phyloP scores from a whole-genome alignment of 2,113 vertebrate genomes.

The Pygathrix nemaeus region DNA sequence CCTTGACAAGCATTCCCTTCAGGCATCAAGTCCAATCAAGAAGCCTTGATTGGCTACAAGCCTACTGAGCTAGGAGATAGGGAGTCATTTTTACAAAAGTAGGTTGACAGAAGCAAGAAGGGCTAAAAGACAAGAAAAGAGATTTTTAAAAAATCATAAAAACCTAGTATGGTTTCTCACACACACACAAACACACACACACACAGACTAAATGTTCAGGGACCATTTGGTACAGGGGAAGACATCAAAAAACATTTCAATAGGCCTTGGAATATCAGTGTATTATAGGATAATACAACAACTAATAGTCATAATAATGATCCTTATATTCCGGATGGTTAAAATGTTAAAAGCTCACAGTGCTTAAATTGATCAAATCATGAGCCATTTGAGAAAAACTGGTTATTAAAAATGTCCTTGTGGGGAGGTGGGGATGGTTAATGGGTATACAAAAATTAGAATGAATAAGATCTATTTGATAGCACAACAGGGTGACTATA shows the following conservation, averaged over 20 bases:
- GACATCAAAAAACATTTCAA: constrained; percentile 45
- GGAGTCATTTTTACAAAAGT: neutral
- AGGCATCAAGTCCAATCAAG: constrained; percentile 13
- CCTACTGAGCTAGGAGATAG: neutral
- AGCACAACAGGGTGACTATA: no score
- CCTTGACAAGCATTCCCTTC: constrained; percentile 4
- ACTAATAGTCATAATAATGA: constrained; percentile 19
- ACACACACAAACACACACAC: neutral
- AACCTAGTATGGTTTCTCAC: neutral
- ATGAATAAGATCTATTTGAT: no score
- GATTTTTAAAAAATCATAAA: neutral
- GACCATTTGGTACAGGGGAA: neutral
- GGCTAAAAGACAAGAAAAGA: neutral
- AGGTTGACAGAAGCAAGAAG: constrained; percentile 21
- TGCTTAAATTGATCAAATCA: neutral
- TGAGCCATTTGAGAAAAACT: neutral
- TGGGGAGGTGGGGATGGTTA: no score
- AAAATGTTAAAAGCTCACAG: neutral
- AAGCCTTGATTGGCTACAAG: neutral
- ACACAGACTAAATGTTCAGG: neutral
- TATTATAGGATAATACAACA: neutral
- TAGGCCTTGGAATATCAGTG: constrained; percentile 1
- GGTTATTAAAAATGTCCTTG: constrained; percentile 16
- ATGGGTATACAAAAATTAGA: no score
- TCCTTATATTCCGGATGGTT: neutral